Percentiles rank a stretch among this genome's conserved stretches.
These are phyloP conservation scores for Trematomus bernacchii DNA, from an alignment of 2,797 vertebrate genomes.

Conservation along the genomic window DNA sequence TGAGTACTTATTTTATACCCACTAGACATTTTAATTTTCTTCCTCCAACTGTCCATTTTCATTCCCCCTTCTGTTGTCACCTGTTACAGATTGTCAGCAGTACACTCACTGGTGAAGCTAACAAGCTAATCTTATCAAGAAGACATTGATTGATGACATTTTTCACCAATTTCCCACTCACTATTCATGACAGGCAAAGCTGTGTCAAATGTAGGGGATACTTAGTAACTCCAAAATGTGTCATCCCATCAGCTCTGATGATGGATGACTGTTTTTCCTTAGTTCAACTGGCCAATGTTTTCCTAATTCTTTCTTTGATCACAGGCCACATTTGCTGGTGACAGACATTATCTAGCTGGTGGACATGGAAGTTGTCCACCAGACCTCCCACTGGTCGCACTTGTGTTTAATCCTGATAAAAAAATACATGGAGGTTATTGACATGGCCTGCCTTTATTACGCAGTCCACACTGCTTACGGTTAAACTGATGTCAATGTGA, in stretches of 20 bases:
- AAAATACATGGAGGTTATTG: not conserved
- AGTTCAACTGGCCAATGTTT: slow-evolving; percentile 1
- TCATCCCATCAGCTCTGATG: slow-evolving; percentile 21
- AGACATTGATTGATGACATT: slow-evolving; percentile 47
- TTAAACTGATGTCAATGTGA: not conserved
- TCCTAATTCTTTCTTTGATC: slow-evolving; percentile 26
- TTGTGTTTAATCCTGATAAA: slow-evolving; percentile 18
- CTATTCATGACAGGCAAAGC: slow-evolving; percentile 24
- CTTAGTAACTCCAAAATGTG: slow-evolving; percentile 11
- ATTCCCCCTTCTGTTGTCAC: slow-evolving; percentile 23
- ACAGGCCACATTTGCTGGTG: slow-evolving; percentile 4
- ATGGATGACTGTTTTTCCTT: slow-evolving; percentile 25
- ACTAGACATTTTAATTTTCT: slow-evolving; percentile 14
- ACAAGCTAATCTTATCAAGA: slow-evolving; percentile 7
- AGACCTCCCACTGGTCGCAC: slow-evolving; percentile 15
- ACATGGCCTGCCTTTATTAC: not conserved
- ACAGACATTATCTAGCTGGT: slow-evolving; percentile 11
- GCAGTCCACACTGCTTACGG: not conserved
- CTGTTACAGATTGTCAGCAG: slow-evolving; percentile 23
- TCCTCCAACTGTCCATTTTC: slow-evolving; percentile 10
- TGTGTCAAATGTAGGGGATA: slow-evolving; percentile 26
- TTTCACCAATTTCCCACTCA: slow-evolving; percentile 29
- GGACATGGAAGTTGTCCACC: not conserved
- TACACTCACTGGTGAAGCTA: slow-evolving; percentile 15
- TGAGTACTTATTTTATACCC: slow-evolving; percentile 26